Conservation (phyloP, 2,797 vertebrate species). For the Meda fulgida region DNA sequence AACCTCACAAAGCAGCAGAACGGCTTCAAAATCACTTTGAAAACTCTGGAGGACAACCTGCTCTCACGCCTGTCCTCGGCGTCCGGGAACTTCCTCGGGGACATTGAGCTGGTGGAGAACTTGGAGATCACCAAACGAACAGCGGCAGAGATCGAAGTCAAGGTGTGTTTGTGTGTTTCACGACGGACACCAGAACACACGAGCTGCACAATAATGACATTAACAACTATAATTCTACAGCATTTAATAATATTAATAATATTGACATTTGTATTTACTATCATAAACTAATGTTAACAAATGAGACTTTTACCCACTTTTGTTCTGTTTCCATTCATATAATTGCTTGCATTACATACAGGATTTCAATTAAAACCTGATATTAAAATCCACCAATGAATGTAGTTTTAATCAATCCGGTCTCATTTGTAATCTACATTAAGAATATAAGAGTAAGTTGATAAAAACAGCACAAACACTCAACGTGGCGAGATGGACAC, state of each 20-base stretch:
- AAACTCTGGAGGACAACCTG: conserved; percentile 91
- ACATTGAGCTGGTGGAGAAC: not conserved
- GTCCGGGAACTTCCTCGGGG: conserved; percentile 90
- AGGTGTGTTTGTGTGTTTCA: conserved; percentile 74
- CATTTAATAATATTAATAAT: too few species aligned
- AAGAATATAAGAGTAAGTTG: not conserved
- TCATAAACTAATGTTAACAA: too few species aligned
- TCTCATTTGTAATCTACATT: not conserved
- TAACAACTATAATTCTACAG: too few species aligned
- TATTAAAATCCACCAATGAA: not conserved
- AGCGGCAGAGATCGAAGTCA: conserved; percentile 70
- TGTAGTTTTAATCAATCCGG: not conserved
- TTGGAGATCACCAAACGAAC: not conserved
- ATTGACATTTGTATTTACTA: too few species aligned
- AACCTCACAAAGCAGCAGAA: conserved; percentile 94
- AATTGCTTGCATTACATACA: too few species aligned
- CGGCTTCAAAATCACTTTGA: conserved; percentile 96
- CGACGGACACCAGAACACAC: not conserved
- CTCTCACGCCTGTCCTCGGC: conserved; percentile 91
- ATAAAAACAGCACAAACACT: not conserved
- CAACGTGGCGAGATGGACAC: too few species aligned
- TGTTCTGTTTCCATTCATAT: too few species aligned
- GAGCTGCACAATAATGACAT: not conserved
- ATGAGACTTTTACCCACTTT: too few species aligned
- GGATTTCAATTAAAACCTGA: not conserved